Conservation (phyloP, 2,888 invertebrate genomes). For the Lasioglossum marginatum region DNA sequence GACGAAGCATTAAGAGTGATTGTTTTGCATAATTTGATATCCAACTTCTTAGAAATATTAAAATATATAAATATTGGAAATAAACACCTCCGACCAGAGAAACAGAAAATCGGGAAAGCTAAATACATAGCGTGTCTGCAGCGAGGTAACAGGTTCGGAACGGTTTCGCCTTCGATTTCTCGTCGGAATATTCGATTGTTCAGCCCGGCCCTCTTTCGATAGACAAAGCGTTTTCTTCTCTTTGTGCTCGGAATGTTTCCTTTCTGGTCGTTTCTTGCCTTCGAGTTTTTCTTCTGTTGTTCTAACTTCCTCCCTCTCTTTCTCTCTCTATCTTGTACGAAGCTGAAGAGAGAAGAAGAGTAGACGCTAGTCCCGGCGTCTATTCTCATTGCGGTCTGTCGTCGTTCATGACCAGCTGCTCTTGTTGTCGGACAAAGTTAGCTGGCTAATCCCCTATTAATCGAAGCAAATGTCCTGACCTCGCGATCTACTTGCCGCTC, state of each 20-base stretch:
- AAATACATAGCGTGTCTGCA: neutral
- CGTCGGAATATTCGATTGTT: conserved; percentile 3
- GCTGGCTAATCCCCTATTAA: conserved; percentile 52
- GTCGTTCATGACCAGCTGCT: conserved; percentile 46
- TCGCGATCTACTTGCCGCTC: conserved; percentile 48
- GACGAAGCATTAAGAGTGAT: too few species aligned
- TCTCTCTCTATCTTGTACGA: neutral
- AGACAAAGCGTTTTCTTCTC: neutral
- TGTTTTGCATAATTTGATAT: too few species aligned
- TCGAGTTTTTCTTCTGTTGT: neutral
- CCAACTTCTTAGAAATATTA: too few species aligned
- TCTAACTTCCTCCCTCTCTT: neutral
- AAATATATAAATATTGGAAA: too few species aligned
- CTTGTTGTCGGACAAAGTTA: conserved; percentile 52
- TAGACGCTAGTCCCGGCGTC: conserved; percentile 6
- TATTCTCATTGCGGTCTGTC: conserved; percentile 52
- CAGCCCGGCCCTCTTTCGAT: neutral
- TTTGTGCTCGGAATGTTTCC: neutral
- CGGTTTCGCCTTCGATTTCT: neutral
- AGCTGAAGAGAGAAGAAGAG: neutral
- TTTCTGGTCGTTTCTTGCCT: neutral
- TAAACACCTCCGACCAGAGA: neutral
- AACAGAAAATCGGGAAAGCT: neutral
- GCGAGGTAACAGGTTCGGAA: neutral
- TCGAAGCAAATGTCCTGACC: conserved; percentile 58